These are phyloP conservation scores for Anaspis maculata DNA, from an alignment of 2,888 invertebrate species.

Conservation along the genomic window DNA sequence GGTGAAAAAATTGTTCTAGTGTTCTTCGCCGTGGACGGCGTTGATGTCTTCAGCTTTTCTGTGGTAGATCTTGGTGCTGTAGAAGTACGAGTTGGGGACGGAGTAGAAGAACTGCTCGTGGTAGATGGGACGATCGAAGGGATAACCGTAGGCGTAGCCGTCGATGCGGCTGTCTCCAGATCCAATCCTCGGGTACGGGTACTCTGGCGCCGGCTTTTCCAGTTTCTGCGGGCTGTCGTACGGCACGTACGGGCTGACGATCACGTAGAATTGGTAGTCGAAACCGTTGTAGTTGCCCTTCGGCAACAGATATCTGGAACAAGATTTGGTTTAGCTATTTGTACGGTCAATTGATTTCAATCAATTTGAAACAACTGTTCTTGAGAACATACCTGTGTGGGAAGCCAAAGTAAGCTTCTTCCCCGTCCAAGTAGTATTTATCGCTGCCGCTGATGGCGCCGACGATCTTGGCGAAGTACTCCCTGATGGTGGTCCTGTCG, in stretches of 20 bases:
- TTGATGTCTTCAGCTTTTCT: slow-evolving; percentile 26
- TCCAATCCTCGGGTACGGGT: slow-evolving; percentile 11
- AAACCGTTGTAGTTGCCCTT: slow-evolving; percentile 59
- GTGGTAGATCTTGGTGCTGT: slow-evolving; percentile 47
- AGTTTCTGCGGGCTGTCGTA: neutral
- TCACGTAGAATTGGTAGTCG: slow-evolving; percentile 46
- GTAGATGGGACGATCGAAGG: slow-evolving; percentile 60
- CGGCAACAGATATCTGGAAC: slow-evolving; percentile 57
- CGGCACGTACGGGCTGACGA: slow-evolving; percentile 38
- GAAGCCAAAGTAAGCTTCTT: slow-evolving; percentile 56
- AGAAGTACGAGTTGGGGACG: slow-evolving; percentile 59
- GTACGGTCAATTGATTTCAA: neutral
- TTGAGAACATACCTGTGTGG: slow-evolving; percentile 42
- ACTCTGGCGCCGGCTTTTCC: slow-evolving; percentile 4
- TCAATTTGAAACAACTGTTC: neutral
- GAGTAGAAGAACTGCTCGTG: slow-evolving; percentile 48
- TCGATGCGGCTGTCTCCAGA: slow-evolving; percentile 40
- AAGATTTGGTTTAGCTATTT: slow-evolving; percentile 4
- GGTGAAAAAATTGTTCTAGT: too few relatives aligned
- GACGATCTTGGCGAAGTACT: slow-evolving; percentile 55
- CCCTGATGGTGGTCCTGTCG: slow-evolving; percentile 56
- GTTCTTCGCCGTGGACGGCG: too few relatives aligned
- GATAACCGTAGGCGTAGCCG: slow-evolving; percentile 61
- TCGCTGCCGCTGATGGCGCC: slow-evolving; percentile 42
- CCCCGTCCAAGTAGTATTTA: slow-evolving; percentile 46